Base-by-base conservation (phyloP, 2,113 vertebrate species). In the Bufo bufo region DNA sequence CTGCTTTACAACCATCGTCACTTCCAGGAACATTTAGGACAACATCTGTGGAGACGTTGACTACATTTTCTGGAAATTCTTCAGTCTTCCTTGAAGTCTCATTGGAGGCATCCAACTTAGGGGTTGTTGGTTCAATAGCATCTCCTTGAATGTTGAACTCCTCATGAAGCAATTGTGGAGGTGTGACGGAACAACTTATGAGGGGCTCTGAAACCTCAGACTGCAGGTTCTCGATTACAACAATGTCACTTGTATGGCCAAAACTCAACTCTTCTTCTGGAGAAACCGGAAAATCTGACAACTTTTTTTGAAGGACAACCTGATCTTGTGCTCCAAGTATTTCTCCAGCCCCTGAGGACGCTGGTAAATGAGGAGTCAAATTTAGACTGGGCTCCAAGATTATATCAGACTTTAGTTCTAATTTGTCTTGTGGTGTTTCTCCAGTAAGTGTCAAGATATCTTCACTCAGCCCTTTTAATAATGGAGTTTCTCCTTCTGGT, bases 361-460 rank as follows among this genome's bases (percentile, higher is more conserved):
- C 19, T 10, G 20, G 1, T 6, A 33, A 52, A 19, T 45, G 58
- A 50, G 45, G 20, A 19, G 9, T 14, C 45, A 59, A 4, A 23
- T 50, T 50, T 80, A 23, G 0, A 33, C 4, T 43, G 4, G 84
- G 33, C 23, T 58, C 49, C 4, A 45, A 45, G n/a, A 3, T 9
- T 6, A 56, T 4, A 9, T 45, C 52, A 54, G n/a, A 16, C 13
- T 33, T 58, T 3, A 19, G 47, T 19, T 58, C n/a, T 4, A 8
- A 4, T 71, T 72, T 7, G 3, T 47, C 50, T 17, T 19, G 14
- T 23, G 17, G 6, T 1, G n/a, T 23, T 20, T 59, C 45, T 49
- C 47, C 20, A 12, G 80, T 77, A n/a, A 83, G 71, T 52, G 50
- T 78, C 20, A 77, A 52, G 52, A 78, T 69, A 84, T 89, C 82